Conservation (phyloP, 2,113 vertebrate genomes). For the Australoheros scitulus region DNA sequence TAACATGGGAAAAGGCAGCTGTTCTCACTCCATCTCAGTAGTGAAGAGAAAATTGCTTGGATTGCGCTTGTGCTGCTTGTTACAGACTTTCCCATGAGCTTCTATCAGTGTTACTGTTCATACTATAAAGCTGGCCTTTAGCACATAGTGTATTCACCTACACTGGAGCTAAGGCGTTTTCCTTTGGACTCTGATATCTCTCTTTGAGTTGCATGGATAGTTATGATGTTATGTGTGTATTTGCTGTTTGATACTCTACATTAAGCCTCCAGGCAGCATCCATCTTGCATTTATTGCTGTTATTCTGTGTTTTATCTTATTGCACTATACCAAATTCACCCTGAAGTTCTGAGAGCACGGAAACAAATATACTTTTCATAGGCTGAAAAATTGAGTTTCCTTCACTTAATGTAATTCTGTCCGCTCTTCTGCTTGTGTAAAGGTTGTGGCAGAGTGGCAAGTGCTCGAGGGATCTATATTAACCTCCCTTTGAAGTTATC, state of each 20-base stretch:
- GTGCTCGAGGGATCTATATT: constrained; percentile 50
- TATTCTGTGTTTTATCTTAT: constrained; percentile 20
- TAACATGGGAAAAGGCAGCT: constrained; percentile 9
- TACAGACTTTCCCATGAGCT: not conserved
- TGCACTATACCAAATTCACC: not conserved
- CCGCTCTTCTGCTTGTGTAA: constrained; percentile 21
- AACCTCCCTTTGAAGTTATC: constrained; percentile 53
- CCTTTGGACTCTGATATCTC: not conserved
- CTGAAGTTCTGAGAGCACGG: not conserved
- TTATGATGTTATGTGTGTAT: not conserved
- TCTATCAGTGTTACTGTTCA: not conserved
- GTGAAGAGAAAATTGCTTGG: not conserved
- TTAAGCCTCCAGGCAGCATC: constrained; percentile 7
- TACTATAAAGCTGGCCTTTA: not conserved
- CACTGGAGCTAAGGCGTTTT: not conserved
- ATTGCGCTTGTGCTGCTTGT: not conserved
- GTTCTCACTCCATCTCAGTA: not conserved
- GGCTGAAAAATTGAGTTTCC: constrained; percentile 26
- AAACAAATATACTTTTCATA: constrained; percentile 39
- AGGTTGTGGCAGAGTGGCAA: constrained; percentile 30
- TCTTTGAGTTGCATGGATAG: not conserved
- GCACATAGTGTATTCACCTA: not conserved
- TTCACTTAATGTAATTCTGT: constrained; percentile 27
- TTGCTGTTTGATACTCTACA: constrained; percentile 14
- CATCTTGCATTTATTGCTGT: constrained; percentile 13